phyloP scores from a whole-genome alignment of 1,140 invertebrate species.

The Leptinotarsa defecta region DNA sequence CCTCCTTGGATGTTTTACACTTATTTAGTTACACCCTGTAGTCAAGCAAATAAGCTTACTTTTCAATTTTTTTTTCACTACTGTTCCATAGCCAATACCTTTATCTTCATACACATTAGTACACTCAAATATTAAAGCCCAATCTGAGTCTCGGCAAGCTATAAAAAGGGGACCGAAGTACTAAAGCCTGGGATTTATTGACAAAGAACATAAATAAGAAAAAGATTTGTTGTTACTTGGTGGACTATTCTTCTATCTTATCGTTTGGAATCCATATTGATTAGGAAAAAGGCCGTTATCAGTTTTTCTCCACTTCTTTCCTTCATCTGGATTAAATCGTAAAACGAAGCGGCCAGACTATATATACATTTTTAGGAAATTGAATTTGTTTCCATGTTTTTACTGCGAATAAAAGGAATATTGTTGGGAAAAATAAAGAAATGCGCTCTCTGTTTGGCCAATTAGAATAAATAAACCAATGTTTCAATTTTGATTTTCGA shows the following conservation, averaged over 20 bases:
- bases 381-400: conserved; percentile 18
- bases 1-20: too few species aligned
- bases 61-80: too few species aligned
- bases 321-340: conserved; percentile 24
- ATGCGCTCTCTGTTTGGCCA: neutral
- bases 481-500: conserved; percentile 15
- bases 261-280: conserved; percentile 24
- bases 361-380: conserved; percentile 8
- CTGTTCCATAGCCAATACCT: too few species aligned
- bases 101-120: neutral
- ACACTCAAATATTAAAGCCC: neutral
- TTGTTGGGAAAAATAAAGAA: neutral
- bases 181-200: neutral
- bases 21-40: too few species aligned
- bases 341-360: neutral
- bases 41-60: too few species aligned
- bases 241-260: conserved; percentile 7
- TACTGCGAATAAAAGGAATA: neutral
- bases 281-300: conserved; percentile 28
- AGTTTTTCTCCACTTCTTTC: conserved; percentile 18
- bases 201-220: conserved; percentile 5
- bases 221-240: conserved; percentile 27
- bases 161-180: neutral
- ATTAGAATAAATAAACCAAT: neutral
- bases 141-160: neutral